These are phyloP conservation scores for Terrapene triunguis DNA, from an alignment of 2,113 vertebrate genomes.

Conservation along the genomic window DNA sequence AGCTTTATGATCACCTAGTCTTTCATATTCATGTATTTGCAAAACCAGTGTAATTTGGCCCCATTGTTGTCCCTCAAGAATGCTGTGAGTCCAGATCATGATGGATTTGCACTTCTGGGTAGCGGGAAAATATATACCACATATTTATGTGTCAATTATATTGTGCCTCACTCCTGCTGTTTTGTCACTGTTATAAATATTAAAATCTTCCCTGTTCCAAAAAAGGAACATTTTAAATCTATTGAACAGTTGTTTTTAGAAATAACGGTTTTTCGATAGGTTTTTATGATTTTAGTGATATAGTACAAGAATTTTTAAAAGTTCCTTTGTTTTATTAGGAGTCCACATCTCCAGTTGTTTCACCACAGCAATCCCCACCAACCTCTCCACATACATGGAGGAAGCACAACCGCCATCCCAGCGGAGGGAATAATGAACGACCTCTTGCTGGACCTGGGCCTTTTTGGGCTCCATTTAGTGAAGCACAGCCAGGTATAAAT, in stretches of 20 bases:
- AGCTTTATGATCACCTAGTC: background rate
- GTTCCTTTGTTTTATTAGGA: conserved; percentile 85
- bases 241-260: conserved; percentile 4
- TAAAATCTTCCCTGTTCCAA: background rate
- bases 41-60: background rate
- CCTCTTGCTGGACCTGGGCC: conserved; percentile 86
- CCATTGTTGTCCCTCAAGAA: background rate
- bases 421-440: conserved; percentile 91
- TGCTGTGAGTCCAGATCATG: background rate
- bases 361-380: conserved; percentile 96
- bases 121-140: background rate
- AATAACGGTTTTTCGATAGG: conserved; percentile 10
- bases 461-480: conserved; percentile 93
- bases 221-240: background rate
- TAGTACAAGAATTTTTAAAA: conserved; percentile 45
- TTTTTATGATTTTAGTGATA: conserved; percentile 37
- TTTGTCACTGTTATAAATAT: background rate
- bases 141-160: background rate
- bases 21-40: background rate
- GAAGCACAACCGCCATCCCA: conserved; percentile 95
- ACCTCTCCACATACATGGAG: conserved; percentile 94
- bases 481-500: conserved; percentile 90
- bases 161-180: background rate
- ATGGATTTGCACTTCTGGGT: background rate
- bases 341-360: conserved; percentile 94